Percentiles rank a stretch among this genome's conserved stretches.
These are phyloP conservation scores for Lipotes vexillifer DNA, from an alignment of 2,113 vertebrate species.

Conservation along the genomic window DNA sequence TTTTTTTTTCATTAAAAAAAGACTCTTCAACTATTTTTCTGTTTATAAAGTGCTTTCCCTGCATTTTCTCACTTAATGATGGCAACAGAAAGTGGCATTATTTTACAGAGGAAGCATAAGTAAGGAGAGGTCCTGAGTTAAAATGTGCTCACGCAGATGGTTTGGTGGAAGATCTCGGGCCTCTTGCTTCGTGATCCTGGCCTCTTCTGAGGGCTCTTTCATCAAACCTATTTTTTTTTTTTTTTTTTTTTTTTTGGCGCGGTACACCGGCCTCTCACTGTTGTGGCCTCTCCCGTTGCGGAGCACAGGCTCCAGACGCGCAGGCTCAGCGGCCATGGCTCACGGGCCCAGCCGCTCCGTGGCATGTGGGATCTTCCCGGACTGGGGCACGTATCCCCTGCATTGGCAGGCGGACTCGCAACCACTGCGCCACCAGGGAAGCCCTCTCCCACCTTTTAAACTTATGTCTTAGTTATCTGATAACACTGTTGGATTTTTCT, in stretches of 20 bases:
- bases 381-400: no score
- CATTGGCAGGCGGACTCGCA: no score
- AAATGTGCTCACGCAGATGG: neutral
- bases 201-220: neutral
- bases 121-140: neutral
- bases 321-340: no score
- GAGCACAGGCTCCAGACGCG: no score
- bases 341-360: no score
- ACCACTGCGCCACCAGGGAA: no score
- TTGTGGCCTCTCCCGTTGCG: no score
- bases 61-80: constrained; percentile 3
- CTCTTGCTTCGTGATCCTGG: neutral
- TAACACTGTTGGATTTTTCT: neutral
- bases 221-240: neutral
- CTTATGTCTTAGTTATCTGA: neutral
- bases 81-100: neutral
- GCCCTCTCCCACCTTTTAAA: neutral
- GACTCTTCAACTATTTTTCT: neutral
- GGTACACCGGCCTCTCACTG: no score
- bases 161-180: neutral
- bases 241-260: no score
- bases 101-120: neutral
- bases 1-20: neutral
- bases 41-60: neutral
- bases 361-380: no score